phyloP scores from a whole-genome alignment of 2,797 vertebrate species.

The Macropodus opercularis region DNA sequence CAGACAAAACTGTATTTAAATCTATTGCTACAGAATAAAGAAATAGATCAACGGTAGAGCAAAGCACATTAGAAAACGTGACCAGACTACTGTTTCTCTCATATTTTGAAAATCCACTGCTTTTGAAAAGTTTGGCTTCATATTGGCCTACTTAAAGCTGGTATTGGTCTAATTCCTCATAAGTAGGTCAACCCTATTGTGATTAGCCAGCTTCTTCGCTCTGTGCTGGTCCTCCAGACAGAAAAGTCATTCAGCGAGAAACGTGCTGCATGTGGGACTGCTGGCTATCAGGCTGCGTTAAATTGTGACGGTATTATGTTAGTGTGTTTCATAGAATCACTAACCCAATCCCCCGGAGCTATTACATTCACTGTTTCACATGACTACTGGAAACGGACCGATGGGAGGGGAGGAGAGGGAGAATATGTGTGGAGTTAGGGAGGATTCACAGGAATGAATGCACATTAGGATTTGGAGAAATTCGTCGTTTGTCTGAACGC shows the following conservation, averaged over 20 bases:
- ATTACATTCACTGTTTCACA: slow-evolving; percentile 52
- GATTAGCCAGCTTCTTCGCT: slow-evolving; percentile 32
- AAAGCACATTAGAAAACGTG: slow-evolving; percentile 2
- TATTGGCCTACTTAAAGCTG: slow-evolving; percentile 40
- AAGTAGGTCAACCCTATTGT: slow-evolving; percentile 63
- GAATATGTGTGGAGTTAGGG: slow-evolving; percentile 2
- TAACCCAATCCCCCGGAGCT: slow-evolving; percentile 31
- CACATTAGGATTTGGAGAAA: neutral
- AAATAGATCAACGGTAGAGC: neutral
- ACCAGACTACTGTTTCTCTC: neutral
- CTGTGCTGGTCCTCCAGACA: slow-evolving; percentile 18
- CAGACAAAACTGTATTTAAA: neutral
- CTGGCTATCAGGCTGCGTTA: neutral
- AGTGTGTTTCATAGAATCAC: slow-evolving; percentile 15
- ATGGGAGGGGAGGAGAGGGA: slow-evolving; percentile 20
- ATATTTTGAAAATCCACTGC: slow-evolving; percentile 5
- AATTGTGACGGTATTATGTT: slow-evolving; percentile 10
- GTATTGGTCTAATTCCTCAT: slow-evolving; percentile 37
- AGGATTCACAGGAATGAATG: slow-evolving; percentile 5
- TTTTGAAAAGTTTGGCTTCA: slow-evolving; percentile 10
- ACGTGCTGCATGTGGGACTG: slow-evolving; percentile 13
- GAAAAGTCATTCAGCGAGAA: slow-evolving; percentile 25
- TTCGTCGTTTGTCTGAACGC: neutral
- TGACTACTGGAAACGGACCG: slow-evolving; percentile 43
- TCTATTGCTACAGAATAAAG: neutral